Conservation (phyloP, 2,888 invertebrate species). For the Timema cristinae region DNA sequence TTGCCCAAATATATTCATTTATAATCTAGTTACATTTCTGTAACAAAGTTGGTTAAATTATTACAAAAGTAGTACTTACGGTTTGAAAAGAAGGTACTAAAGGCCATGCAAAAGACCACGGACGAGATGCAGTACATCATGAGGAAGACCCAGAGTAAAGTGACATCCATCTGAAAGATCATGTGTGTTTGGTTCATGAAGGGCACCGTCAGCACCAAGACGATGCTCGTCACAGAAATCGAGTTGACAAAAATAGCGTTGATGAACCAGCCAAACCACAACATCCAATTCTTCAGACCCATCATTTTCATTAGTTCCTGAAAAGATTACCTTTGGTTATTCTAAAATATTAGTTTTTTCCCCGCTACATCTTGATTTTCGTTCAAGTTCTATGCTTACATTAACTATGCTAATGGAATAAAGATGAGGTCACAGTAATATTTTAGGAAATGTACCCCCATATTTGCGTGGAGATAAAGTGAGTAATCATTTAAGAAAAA, state of each 20-base stretch:
- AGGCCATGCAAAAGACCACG: slow-evolving; percentile 45
- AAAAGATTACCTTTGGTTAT: slow-evolving; percentile 26
- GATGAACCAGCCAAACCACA: slow-evolving; percentile 53
- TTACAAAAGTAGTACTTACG: slow-evolving; percentile 38
- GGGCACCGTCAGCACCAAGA: slow-evolving; percentile 39
- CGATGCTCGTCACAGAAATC: slow-evolving; percentile 43
- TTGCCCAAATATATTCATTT: too few species aligned
- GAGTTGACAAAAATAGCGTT: slow-evolving; percentile 44
- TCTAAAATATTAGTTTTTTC: too few species aligned
- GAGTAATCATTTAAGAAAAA: too few species aligned
- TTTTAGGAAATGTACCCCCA: too few species aligned
- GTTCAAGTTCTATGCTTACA: too few species aligned
- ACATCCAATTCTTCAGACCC: slow-evolving; percentile 51
- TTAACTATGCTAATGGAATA: too few species aligned
- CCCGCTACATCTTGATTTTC: too few species aligned
- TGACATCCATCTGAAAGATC: slow-evolving; percentile 25
- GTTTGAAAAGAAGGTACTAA: slow-evolving; percentile 46
- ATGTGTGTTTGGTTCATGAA: slow-evolving; percentile 30
- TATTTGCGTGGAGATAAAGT: too few species aligned
- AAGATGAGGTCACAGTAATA: too few species aligned
- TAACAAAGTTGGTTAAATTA: too few species aligned
- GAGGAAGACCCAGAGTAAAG: slow-evolving; percentile 40
- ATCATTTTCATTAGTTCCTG: slow-evolving; percentile 57
- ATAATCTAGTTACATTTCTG: too few species aligned
- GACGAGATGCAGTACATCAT: slow-evolving; percentile 43